Evolutionary conservation across 2,888 invertebrate genomes (phyloP).

Genomic region (Bugula neritina): DNA sequence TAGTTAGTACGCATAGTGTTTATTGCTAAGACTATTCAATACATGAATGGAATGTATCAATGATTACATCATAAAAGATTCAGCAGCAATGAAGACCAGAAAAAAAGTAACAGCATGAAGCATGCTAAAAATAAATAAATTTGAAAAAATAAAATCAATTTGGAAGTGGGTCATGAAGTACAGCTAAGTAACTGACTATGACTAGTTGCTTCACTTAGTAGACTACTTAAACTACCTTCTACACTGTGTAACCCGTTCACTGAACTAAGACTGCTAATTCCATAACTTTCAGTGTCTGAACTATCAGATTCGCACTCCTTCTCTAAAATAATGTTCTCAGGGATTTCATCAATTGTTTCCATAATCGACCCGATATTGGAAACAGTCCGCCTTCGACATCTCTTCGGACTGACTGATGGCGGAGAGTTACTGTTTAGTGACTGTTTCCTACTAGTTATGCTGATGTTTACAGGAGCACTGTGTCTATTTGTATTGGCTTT

Average conservation of each 20-base stretch:
- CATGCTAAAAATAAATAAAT: too few relatives aligned
- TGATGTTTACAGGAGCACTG: neutral
- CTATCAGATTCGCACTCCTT: conserved; percentile 1
- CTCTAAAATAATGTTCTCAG: conserved; percentile 9
- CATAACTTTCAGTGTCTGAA: neutral
- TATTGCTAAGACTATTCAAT: too few relatives aligned
- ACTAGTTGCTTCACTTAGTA: neutral
- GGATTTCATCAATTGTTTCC: conserved; percentile 21
- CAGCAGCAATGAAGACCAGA: too few relatives aligned
- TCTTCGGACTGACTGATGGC: neutral
- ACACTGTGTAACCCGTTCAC: neutral
- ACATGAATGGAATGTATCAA: too few relatives aligned
- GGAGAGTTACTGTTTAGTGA: conserved; percentile 13
- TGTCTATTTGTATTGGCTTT: neutral
- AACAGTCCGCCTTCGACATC: neutral
- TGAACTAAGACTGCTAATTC: neutral
- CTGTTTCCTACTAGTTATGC: neutral
- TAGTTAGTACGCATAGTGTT: too few relatives aligned
- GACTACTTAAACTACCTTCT: neutral
- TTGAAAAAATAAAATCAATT: too few relatives aligned
- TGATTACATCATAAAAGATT: too few relatives aligned
- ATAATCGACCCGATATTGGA: conserved; percentile 16
- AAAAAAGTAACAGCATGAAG: too few relatives aligned
- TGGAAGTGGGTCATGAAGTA: neutral
- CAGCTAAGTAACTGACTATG: neutral